These are phyloP conservation scores for Helostoma temminkii DNA, from an alignment of 2,797 vertebrate genomes.

Conservation along the genomic window DNA sequence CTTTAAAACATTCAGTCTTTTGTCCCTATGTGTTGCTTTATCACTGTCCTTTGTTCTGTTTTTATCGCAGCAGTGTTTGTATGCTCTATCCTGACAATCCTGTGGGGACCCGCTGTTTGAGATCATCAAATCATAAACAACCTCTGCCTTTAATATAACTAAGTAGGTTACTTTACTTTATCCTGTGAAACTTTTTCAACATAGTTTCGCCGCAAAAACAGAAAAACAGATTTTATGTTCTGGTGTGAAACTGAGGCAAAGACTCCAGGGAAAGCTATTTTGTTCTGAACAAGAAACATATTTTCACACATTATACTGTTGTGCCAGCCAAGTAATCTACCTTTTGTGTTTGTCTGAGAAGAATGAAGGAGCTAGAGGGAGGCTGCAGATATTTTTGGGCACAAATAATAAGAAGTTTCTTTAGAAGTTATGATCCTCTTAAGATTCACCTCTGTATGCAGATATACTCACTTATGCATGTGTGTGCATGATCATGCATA, in stretches of 20 bases:
- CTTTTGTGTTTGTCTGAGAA: no score
- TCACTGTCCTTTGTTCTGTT: not conserved
- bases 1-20: no score
- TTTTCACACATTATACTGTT: not conserved
- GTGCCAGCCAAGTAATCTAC: not conserved
- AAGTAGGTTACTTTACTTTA: slow-evolving; percentile 1
- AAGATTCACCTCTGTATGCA: no score
- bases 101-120: slow-evolving; percentile 6
- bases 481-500: no score
- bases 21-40: no score
- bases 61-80: not conserved
- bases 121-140: slow-evolving; percentile 11
- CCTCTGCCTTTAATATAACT: not conserved
- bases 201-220: not conserved
- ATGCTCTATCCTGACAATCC: slow-evolving; percentile 8
- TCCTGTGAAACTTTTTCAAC: not conserved
- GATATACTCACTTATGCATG: no score
- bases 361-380: no score
- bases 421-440: not conserved
- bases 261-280: slow-evolving; percentile 4
- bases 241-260: slow-evolving; percentile 22
- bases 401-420: not conserved
- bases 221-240: slow-evolving; percentile 11
- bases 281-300: not conserved
- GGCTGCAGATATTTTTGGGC: no score